Conservation (phyloP, 1,140 invertebrate genomes). For the Brachystomella parvula region DNA sequence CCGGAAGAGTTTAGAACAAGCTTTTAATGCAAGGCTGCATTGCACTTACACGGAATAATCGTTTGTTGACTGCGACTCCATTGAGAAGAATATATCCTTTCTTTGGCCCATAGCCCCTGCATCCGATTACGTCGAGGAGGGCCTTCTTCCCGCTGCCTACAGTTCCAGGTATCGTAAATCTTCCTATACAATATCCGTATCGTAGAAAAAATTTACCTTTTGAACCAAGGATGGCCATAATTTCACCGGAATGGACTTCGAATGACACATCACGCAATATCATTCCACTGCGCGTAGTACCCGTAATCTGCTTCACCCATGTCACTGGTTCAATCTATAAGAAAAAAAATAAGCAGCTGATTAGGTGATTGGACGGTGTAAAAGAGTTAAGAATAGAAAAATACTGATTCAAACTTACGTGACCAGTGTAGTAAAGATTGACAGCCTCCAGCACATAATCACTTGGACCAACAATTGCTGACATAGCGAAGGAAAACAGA, state of each 20-base stretch:
- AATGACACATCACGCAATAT: conserved; percentile 86
- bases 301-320: conserved; percentile 65
- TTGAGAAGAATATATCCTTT: conserved; percentile 74
- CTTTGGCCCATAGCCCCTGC: conserved; percentile 59
- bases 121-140: conserved; percentile 77
- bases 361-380: not conserved
- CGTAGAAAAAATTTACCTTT: conserved; percentile 56
- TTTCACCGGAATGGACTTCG: conserved; percentile 79
- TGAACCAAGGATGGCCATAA: conserved; percentile 81
- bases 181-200: not conserved
- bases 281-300: conserved; percentile 66
- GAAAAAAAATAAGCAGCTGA: not conserved
- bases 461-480: conserved; percentile 43
- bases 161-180: conserved; percentile 12
- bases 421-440: conserved; percentile 80
- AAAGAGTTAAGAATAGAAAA: not conserved
- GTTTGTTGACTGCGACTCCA: conserved; percentile 66
- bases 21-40: not conserved
- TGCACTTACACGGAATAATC: conserved; percentile 61
- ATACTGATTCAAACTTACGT: conserved; percentile 54
- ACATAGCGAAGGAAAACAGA: conserved; percentile 14
- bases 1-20: not conserved
- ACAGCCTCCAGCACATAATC: conserved; percentile 78
- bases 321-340: conserved; percentile 66
- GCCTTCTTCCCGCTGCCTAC: conserved; percentile 80